Conservation (phyloP, 2,113 vertebrate genomes). For the Tichodroma muraria region DNA sequence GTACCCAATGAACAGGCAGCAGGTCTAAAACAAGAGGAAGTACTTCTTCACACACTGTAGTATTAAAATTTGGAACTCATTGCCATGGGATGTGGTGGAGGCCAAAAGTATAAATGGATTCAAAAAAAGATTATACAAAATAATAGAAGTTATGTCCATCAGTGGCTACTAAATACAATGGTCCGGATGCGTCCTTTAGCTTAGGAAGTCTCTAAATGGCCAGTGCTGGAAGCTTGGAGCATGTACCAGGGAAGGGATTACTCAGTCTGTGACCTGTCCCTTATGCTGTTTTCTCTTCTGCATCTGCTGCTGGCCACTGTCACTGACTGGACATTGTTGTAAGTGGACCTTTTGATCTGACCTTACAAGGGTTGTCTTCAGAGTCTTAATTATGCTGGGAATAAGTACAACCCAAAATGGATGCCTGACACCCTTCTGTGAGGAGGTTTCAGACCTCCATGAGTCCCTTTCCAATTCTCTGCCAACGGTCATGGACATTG, state of each 20-base stretch:
- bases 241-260: neutral
- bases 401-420: neutral
- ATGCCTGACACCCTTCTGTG: neutral
- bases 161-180: neutral
- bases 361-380: neutral
- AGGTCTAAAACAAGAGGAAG: neutral
- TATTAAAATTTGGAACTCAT: neutral
- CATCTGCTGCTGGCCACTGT: neutral
- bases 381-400: neutral
- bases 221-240: neutral
- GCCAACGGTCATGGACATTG: neutral
- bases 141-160: neutral
- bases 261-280: neutral
- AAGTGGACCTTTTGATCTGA: neutral
- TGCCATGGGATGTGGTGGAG: neutral
- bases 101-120: slow-evolving; percentile 15
- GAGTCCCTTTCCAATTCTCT: neutral
- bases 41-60: neutral
- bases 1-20: neutral
- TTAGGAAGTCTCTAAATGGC: slow-evolving; percentile 28
- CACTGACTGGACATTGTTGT: neutral
- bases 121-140: neutral
- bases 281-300: neutral
- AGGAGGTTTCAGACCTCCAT: neutral
- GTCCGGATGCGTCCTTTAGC: neutral